A percentile compares a stretch with the other conserved stretches of the same genome.
phyloP scores from a whole-genome alignment of 2,113 vertebrate species.

The Mustela lutreola region DNA sequence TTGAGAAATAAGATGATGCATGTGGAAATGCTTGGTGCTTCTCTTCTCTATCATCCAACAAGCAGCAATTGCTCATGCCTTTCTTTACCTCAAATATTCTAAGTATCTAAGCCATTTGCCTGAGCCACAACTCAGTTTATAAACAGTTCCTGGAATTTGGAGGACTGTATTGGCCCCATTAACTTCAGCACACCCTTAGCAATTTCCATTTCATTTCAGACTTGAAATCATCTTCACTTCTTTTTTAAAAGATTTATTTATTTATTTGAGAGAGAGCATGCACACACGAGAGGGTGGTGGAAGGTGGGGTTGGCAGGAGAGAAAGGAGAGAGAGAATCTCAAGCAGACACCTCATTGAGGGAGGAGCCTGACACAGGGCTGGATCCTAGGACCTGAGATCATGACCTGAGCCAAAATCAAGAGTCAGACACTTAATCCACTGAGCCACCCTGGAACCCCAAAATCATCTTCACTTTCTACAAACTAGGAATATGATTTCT shows the following conservation, averaged over 20 bases:
- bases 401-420: too few relatives aligned
- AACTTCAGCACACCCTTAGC: neutral
- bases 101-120: neutral
- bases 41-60: neutral
- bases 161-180: neutral
- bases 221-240: neutral
- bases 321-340: neutral
- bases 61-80: neutral
- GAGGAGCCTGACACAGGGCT: too few relatives aligned
- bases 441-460: too few relatives aligned
- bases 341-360: neutral
- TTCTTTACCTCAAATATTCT: neutral
- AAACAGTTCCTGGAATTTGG: neutral
- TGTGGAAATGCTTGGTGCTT: neutral
- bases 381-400: too few relatives aligned
- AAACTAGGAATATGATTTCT: neutral
- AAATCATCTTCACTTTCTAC: neutral
- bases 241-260: neutral
- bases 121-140: neutral
- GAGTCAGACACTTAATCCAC: too few relatives aligned
- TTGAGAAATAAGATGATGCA: neutral
- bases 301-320: neutral
- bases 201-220: neutral
- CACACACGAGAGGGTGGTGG: neutral
- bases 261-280: neutral